These are phyloP conservation scores for Clarias batrachus DNA, from an alignment of 2,113 vertebrate genomes.

Conservation along the genomic window DNA sequence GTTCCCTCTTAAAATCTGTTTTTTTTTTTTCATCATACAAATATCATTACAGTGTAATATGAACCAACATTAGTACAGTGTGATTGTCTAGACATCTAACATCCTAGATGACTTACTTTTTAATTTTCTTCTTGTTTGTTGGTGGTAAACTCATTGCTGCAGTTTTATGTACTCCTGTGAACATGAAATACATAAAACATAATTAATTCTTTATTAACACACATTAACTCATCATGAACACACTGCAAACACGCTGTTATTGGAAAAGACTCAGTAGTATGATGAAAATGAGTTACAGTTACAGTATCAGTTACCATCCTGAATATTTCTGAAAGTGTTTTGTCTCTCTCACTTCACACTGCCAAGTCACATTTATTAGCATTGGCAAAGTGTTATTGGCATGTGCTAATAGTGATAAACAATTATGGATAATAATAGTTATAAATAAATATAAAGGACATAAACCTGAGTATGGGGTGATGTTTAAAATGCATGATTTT, in stretches of 20 bases:
- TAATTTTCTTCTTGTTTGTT: background rate
- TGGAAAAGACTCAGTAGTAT: background rate
- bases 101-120: slow-evolving; percentile 12
- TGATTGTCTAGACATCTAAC: background rate
- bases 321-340: background rate
- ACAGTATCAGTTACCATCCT: background rate
- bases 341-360: too few species aligned
- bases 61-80: too few species aligned
- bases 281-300: background rate
- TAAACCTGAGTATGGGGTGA: too few species aligned
- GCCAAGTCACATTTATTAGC: too few species aligned
- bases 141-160: slow-evolving; percentile 2
- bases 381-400: too few species aligned
- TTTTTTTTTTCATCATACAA: too few species aligned
- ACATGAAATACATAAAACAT: background rate
- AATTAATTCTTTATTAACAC: background rate
- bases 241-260: background rate
- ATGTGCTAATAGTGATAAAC: too few species aligned
- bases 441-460: too few species aligned
- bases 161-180: background rate
- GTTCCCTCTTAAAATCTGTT: too few species aligned
- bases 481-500: too few species aligned
- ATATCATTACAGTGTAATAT: too few species aligned
- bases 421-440: too few species aligned
- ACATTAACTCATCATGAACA: background rate